These are phyloP conservation scores for Orthosia gothica DNA, from an alignment of 2,888 invertebrate species.

Conservation along the genomic window DNA sequence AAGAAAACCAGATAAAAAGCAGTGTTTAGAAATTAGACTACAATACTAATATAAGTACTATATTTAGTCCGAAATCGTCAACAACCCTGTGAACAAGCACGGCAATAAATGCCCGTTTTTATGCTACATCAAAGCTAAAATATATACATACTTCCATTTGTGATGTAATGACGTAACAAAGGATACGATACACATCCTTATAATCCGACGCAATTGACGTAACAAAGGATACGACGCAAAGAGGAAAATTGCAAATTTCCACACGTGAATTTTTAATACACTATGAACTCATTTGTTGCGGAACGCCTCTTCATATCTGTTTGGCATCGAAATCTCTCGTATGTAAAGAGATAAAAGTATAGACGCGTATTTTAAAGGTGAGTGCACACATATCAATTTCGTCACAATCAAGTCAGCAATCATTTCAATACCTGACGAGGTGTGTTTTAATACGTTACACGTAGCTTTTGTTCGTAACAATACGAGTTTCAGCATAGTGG, in stretches of 20 bases:
- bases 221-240: constrained; percentile 4
- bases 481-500: background rate
- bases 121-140: background rate
- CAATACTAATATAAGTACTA: too few species aligned
- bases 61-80: background rate
- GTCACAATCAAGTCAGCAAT: background rate
- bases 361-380: background rate
- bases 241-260: constrained; percentile 24
- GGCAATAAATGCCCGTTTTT: background rate
- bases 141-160: background rate
- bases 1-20: too few species aligned
- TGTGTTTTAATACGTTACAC: too few species aligned
- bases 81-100: background rate
- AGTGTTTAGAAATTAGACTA: background rate
- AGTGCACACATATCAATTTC: background rate
- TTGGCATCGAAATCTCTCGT: constrained; percentile 16
- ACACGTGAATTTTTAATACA: constrained; percentile 37
- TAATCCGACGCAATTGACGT: constrained; percentile 18
- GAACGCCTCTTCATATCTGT: constrained; percentile 32
- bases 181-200: background rate
- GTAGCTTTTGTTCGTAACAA: background rate
- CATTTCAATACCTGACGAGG: background rate
- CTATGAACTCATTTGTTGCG: constrained; percentile 16
- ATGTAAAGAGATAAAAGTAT: constrained; percentile 31
- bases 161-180: background rate